Conservation (phyloP, 2,888 invertebrate species). For the Abrostola triplasia region DNA sequence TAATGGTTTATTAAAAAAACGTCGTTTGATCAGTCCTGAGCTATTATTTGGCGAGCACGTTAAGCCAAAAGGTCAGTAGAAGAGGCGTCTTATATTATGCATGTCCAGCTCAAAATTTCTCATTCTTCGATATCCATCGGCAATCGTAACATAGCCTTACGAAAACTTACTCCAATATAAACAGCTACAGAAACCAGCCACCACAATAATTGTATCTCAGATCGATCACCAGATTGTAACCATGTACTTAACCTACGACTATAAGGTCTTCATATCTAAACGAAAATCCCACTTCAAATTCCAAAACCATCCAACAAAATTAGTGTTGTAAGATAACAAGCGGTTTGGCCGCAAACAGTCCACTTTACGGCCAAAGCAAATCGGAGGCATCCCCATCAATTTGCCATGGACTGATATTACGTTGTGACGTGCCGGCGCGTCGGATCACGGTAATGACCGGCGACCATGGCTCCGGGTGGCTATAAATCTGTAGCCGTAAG, state of each 20-base stretch:
- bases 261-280: conserved; percentile 7
- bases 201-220: neutral
- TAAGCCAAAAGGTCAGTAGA: too few relatives aligned
- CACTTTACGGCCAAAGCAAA: conserved; percentile 60
- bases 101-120: too few relatives aligned
- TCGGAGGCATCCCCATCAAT: conserved; percentile 54
- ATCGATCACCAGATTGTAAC: neutral
- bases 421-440: conserved; percentile 60
- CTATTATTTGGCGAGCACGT: too few relatives aligned
- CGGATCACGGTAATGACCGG: conserved; percentile 66
- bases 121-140: too few relatives aligned
- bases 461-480: conserved; percentile 56
- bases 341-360: conserved; percentile 54
- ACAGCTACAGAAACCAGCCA: too few relatives aligned
- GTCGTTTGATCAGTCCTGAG: too few relatives aligned
- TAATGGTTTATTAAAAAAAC: too few relatives aligned
- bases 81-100: too few relatives aligned
- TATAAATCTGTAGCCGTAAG: conserved; percentile 67
- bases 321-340: conserved; percentile 50
- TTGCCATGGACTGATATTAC: conserved; percentile 62
- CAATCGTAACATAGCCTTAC: neutral
- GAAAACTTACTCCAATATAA: neutral
- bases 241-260: neutral
- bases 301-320: conserved; percentile 51
- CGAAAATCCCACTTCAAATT: conserved; percentile 28